These are phyloP conservation scores for Hiodon alosoides DNA, from an alignment of 2,113 vertebrate genomes.

Conservation along the genomic window DNA sequence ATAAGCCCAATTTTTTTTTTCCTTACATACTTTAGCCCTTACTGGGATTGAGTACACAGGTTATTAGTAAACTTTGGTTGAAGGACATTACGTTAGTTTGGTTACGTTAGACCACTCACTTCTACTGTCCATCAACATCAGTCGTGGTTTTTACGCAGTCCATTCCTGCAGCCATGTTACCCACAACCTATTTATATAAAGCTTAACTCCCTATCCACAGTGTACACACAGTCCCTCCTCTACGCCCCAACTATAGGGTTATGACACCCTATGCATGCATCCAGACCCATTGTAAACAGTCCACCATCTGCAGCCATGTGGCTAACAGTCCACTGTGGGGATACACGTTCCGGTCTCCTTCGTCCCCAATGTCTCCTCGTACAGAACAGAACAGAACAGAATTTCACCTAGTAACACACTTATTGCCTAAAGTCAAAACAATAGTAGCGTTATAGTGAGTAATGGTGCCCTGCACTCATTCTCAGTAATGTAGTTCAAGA, in stretches of 20 bases:
- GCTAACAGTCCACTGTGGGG: too few species aligned
- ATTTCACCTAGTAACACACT: background rate
- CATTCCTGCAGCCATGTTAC: too few species aligned
- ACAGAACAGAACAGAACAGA: background rate
- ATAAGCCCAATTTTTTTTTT: too few species aligned
- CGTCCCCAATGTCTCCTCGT: too few species aligned
- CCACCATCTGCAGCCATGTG: too few species aligned
- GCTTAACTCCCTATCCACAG: background rate
- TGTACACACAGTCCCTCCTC: background rate
- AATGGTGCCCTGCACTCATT: background rate
- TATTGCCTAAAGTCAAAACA: constrained; percentile 5
- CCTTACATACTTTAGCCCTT: background rate
- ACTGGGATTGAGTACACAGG: background rate
- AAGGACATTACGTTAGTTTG: background rate
- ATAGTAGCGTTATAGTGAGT: background rate
- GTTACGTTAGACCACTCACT: too few species aligned
- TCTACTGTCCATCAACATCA: background rate
- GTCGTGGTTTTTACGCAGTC: too few species aligned
- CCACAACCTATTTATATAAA: background rate
- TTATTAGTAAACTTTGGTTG: background rate
- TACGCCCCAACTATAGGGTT: too few species aligned
- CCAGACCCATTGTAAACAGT: too few species aligned
- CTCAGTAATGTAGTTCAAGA: background rate
- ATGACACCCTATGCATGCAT: too few species aligned
- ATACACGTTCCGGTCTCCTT: background rate